phyloP scores from a whole-genome alignment of 2,797 vertebrate genomes.

The Sebastes dallii region DNA sequence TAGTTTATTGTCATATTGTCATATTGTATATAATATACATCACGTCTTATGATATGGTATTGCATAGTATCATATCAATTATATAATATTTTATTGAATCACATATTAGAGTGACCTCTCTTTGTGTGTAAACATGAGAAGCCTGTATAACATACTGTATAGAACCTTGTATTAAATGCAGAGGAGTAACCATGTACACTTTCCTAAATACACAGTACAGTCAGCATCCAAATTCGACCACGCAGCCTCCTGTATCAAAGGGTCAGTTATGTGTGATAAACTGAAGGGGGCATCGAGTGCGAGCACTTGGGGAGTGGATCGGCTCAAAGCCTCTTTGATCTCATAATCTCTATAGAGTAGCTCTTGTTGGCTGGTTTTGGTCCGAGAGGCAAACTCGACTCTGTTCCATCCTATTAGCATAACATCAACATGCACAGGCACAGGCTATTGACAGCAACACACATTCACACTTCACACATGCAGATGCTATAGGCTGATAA shows the following conservation, averaged over 20 bases:
- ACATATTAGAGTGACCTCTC: not conserved
- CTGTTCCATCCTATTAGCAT: slow-evolving; percentile 41
- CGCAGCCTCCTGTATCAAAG: not conserved
- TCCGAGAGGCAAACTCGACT: slow-evolving; percentile 25
- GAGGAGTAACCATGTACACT: not conserved
- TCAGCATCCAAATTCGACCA: slow-evolving; percentile 1
- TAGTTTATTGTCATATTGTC: too few relatives aligned
- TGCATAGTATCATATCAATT: too few relatives aligned
- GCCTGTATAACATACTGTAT: too few relatives aligned
- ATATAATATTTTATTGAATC: too few relatives aligned
- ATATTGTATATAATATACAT: too few relatives aligned
- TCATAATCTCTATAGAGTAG: slow-evolving; percentile 66
- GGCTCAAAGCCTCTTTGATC: slow-evolving; percentile 62
- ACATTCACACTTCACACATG: not conserved
- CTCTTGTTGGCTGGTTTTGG: slow-evolving; percentile 58
- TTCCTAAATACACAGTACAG: not conserved
- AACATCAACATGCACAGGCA: slow-evolving; percentile 28
- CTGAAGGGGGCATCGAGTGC: slow-evolving; percentile 27
- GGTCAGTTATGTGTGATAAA: slow-evolving; percentile 30
- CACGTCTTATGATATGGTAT: too few relatives aligned
- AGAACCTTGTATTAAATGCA: not conserved
- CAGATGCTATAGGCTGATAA: not conserved
- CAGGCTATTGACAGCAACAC: slow-evolving; percentile 16
- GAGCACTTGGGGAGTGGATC: slow-evolving; percentile 44
- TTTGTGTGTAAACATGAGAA: not conserved